Evolutionary conservation across 1,140 invertebrate genomes (phyloP).

Genomic region (Conus ventricosus): DNA sequence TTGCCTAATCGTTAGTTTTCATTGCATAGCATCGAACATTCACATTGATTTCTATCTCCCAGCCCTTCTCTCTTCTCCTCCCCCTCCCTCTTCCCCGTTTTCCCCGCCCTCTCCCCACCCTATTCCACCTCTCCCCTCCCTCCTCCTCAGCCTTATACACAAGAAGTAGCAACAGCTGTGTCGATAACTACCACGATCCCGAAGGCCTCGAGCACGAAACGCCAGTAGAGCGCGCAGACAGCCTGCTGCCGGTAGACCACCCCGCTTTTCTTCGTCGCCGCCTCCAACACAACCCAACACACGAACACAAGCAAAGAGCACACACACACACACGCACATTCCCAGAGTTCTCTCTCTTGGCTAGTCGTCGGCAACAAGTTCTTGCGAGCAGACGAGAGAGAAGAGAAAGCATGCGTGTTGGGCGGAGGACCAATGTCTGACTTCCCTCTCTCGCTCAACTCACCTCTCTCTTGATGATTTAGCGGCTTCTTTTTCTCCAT

Average conservation of each 20-base stretch:
- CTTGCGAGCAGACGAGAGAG: background rate
- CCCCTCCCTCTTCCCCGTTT: background rate
- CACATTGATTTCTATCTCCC: background rate
- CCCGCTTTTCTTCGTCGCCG: too few relatives aligned
- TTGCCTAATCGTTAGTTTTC: background rate
- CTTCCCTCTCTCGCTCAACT: background rate
- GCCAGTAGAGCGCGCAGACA: too few relatives aligned
- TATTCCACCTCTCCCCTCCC: background rate
- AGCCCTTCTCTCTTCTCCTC: background rate
- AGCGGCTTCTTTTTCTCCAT: background rate
- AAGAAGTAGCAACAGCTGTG: background rate
- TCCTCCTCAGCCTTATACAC: background rate
- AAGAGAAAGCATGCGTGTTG: background rate
- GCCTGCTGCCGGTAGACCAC: too few relatives aligned
- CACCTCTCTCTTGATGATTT: background rate
- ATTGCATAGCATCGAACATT: background rate
- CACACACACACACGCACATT: constrained; percentile 13
- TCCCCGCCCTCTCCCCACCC: background rate
- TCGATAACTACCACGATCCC: background rate
- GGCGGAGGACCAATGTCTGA: background rate
- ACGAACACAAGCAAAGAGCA: background rate
- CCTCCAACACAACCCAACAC: too few relatives aligned
- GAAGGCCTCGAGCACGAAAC: background rate
- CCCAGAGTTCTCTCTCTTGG: constrained; percentile 38
- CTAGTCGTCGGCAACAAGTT: background rate